phyloP scores from a whole-genome alignment of 2,797 vertebrate genomes.

The Caiman crocodilus region DNA sequence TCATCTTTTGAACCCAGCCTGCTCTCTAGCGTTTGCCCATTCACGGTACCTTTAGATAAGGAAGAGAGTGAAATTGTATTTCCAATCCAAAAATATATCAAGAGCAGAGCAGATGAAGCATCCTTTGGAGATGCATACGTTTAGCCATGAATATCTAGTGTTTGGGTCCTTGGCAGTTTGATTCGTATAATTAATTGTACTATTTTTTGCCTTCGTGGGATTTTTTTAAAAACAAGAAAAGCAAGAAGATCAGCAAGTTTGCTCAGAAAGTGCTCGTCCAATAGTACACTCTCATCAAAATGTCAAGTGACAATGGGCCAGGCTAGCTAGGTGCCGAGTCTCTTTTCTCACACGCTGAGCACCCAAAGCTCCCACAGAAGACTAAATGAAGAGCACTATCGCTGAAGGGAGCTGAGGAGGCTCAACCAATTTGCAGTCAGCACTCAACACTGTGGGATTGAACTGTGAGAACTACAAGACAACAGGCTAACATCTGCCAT shows the following conservation, averaged over 20 bases:
- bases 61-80: conserved; percentile 55
- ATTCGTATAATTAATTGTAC: conserved; percentile 68
- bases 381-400: not conserved
- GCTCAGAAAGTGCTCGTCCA: conserved; percentile 33
- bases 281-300: not conserved
- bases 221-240: not conserved
- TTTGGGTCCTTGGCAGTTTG: conserved; percentile 47
- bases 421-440: fast-evolving
- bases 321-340: not conserved
- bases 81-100: conserved; percentile 36
- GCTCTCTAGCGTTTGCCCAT: conserved; percentile 52
- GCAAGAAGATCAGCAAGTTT: conserved; percentile 12
- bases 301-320: not conserved
- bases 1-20: conserved; percentile 55
- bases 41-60: conserved; percentile 44
- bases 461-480: not conserved
- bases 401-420: fast-evolving
- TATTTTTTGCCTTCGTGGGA: conserved; percentile 71
- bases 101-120: conserved; percentile 24
- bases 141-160: conserved; percentile 43
- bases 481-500: not conserved
- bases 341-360: not conserved
- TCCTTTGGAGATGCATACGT: conserved; percentile 21
- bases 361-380: not conserved
- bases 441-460: not conserved